phyloP scores from a whole-genome alignment of 2,888 invertebrate genomes.

The Geophilus truncorum region DNA sequence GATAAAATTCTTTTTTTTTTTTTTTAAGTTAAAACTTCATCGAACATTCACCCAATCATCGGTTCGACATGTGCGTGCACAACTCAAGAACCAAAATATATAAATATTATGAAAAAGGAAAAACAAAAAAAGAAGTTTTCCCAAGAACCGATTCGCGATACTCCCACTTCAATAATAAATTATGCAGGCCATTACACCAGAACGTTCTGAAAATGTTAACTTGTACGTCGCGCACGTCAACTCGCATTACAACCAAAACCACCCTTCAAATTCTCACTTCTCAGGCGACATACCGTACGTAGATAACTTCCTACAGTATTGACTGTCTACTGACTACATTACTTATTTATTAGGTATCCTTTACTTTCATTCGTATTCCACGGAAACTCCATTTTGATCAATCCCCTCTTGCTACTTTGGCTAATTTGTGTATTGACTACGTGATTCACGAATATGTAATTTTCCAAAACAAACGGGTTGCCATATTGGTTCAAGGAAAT shows the following conservation, averaged over 20 bases:
- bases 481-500: no score
- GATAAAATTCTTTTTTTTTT: no score
- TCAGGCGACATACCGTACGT: neutral
- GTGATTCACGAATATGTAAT: no score
- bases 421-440: no score
- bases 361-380: neutral
- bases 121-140: neutral
- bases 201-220: neutral
- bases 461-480: no score
- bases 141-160: neutral
- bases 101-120: no score
- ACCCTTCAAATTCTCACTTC: neutral
- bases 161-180: conserved; percentile 4
- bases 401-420: neutral
- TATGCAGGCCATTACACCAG: neutral
- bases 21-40: neutral
- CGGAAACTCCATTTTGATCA: neutral
- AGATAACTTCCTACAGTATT: no score
- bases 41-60: neutral
- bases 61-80: neutral
- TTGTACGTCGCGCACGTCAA: neutral
- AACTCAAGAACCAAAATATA: neutral
- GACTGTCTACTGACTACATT: neutral
- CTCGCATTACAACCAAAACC: neutral
- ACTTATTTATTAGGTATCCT: neutral